Evolutionary conservation across 2,797 vertebrate species (phyloP), one percentile per base, ranked within the genome.

Genomic region (Lutra lutra): DNA sequence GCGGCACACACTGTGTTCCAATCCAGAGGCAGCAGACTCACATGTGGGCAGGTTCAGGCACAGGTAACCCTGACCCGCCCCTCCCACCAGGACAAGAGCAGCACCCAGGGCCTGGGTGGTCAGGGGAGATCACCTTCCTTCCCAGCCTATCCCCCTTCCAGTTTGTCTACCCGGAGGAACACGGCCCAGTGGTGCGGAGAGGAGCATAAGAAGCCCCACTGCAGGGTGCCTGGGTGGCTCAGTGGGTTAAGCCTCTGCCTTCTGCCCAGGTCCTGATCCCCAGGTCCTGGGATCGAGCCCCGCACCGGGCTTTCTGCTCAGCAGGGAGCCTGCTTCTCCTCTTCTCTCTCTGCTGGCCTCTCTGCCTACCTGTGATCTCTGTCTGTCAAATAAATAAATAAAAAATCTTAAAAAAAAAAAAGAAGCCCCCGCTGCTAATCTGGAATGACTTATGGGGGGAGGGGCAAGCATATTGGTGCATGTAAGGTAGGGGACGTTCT

Each of bases 401-500:
- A 51, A 51, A 51, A 51, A 51, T 51, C 48, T 17, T 51, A 51
- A 51, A 51, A 51, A 51, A 51, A 51, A 51, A 51, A 51, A 23
- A 32, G 83, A 88, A 20, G 46, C 32, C 4, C 64, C 58, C 10
- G 35, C 11, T 12, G 8, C 6, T 7, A 27, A 20, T 12, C 18
- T 66, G 6, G 48, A 62, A 46, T 15, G 72, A 75, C 56, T 29
- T 32, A 14, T 0, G 23, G 13, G 23, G 14, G 35, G 1, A 8
- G 18, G 25, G 15, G 32, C 23, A 46, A 86, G 5, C 3, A 18
- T 2, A 9, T 29, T 10, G 35, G 7, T 56, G 48, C 78, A 72
- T 0, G 21, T 14, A 15, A 60, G 38, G 7, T 1, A 11, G 35
- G 12, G 40, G 18, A 8, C 7, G 3, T 35, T 11, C 43, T 7